Evolutionary conservation across 2,797 vertebrate genomes (phyloP).

Genomic region (Cyclura pinguis): DNA sequence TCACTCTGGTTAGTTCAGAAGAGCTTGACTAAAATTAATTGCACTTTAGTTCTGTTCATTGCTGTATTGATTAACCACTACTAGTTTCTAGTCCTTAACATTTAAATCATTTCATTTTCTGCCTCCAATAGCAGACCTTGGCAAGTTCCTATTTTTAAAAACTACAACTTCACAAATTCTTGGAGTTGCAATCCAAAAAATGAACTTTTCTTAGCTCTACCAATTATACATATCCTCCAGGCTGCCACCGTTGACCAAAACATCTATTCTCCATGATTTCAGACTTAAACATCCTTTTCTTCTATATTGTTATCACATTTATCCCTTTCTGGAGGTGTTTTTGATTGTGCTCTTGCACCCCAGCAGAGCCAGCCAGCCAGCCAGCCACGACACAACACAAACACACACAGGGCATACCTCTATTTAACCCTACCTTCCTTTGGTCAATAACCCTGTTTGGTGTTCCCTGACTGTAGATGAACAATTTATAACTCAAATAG

Average conservation of each 20-base stretch:
- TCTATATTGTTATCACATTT: neutral
- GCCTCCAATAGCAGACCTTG: neutral
- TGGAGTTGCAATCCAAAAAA: neutral
- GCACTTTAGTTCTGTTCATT: neutral
- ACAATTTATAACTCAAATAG: neutral
- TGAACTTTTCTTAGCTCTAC: neutral
- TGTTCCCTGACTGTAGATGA: neutral
- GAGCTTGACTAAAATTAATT: neutral
- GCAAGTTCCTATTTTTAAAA: neutral
- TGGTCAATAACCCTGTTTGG: neutral
- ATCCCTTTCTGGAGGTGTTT: neutral
- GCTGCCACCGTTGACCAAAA: neutral
- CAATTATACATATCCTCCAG: neutral
- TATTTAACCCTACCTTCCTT: neutral
- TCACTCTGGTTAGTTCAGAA: constrained; percentile 12
- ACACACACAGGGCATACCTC: too few species aligned
- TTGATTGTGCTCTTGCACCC: neutral
- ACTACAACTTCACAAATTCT: neutral
- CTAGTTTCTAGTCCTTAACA: constrained; percentile 4
- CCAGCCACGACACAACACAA: neutral
- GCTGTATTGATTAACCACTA: neutral
- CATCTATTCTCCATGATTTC: neutral
- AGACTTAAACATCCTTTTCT: neutral
- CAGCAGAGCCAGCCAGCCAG: too few species aligned
- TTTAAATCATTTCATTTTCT: neutral